These are phyloP conservation scores for Phortica okadai DNA, from an alignment of 2,888 invertebrate genomes.

Conservation along the genomic window DNA sequence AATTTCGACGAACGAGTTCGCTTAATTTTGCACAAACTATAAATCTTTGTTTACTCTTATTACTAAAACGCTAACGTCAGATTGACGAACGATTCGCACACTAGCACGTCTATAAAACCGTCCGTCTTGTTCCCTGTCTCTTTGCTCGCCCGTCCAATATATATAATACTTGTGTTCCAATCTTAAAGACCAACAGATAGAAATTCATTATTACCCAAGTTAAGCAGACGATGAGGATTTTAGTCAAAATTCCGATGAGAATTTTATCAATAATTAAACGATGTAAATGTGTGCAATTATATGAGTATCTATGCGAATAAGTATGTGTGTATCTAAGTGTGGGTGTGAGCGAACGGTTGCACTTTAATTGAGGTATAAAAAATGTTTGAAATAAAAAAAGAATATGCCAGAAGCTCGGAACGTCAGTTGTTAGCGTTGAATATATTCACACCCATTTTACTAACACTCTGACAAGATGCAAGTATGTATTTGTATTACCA, in stretches of 20 bases:
- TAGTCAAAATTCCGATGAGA: conserved; percentile 16
- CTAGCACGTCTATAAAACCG: neutral
- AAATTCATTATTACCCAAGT: neutral
- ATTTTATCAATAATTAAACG: conserved; percentile 28
- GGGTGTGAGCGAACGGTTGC: conserved; percentile 6
- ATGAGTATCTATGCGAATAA: neutral
- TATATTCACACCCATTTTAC: conserved; percentile 45
- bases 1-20: neutral
- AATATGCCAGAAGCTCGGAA: conserved; percentile 5
- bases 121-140: neutral
- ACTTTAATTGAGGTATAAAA: conserved; percentile 19
- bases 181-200: neutral
- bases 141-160: neutral
- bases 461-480: neutral
- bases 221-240: neutral
- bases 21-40: conserved; percentile 46
- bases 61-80: conserved; percentile 36
- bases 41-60: conserved; percentile 59
- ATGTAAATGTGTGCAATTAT: neutral
- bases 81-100: neutral
- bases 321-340: neutral
- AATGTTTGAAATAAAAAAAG: neutral
- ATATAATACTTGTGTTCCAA: neutral
- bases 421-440: conserved; percentile 16
- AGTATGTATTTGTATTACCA: neutral